phyloP scores from a whole-genome alignment of 2,797 vertebrate species.

The Chiroxiphia lanceolata region DNA sequence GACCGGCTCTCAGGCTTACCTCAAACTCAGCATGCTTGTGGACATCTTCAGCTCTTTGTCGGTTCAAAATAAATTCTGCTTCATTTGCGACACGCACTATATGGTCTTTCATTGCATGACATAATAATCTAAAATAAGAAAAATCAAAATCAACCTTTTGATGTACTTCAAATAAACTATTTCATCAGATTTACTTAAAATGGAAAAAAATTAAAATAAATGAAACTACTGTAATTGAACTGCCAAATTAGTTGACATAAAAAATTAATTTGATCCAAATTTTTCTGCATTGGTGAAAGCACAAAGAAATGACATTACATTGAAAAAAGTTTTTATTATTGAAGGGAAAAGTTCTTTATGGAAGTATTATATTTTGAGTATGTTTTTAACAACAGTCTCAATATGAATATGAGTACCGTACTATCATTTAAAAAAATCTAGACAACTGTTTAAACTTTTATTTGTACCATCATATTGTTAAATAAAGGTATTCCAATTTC shows the following conservation, averaged over 20 bases:
- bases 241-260: neutral
- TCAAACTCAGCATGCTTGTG: slow-evolving; percentile 98
- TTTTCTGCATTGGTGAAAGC: neutral
- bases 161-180: neutral
- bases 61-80: slow-evolving; percentile 96
- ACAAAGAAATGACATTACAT: neutral
- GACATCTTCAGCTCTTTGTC: slow-evolving; percentile 95
- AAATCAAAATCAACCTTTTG: neutral
- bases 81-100: slow-evolving; percentile 97
- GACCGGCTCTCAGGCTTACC: slow-evolving; percentile 77
- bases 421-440: neutral
- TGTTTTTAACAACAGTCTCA: neutral
- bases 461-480: neutral
- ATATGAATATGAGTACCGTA: neutral
- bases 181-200: neutral
- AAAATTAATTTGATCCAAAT: neutral
- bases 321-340: neutral
- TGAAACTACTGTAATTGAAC: neutral
- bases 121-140: slow-evolving; percentile 83
- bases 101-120: slow-evolving; percentile 98
- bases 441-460: neutral
- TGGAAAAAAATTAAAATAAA: neutral
- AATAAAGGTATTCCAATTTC: neutral
- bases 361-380: neutral
- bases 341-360: neutral